Percentiles rank a stretch among this genome's conserved stretches.
Conservation (phyloP, 2,113 vertebrate genomes). For the Tenebrosternarchus preto region DNA sequence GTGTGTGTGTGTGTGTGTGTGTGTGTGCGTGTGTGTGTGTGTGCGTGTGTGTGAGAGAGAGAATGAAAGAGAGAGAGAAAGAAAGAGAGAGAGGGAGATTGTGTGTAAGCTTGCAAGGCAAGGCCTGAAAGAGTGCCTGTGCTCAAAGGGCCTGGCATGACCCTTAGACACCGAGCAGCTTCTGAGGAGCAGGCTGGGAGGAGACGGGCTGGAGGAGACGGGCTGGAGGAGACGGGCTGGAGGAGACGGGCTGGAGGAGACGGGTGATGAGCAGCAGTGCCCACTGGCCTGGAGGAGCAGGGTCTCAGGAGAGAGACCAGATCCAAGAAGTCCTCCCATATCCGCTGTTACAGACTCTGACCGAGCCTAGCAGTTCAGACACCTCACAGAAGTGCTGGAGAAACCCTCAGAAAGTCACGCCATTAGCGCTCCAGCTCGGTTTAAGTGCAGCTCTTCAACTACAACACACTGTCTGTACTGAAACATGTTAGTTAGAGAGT, state of each 20-base stretch:
- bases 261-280: too few species aligned
- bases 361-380: slow-evolving; percentile 5
- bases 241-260: too few species aligned
- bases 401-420: neutral
- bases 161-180: too few species aligned
- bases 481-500: neutral
- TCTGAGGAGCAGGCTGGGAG: too few species aligned
- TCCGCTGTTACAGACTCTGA: slow-evolving; percentile 5
- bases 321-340: too few species aligned
- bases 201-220: too few species aligned
- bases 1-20: neutral
- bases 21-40: neutral
- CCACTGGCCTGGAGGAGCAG: neutral
- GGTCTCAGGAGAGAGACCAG: too few species aligned
- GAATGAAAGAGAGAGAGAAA: too few species aligned
- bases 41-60: slow-evolving; percentile 6
- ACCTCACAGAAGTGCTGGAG: neutral
- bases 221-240: too few species aligned
- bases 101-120: slow-evolving; percentile 38
- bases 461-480: neutral
- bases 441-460: neutral
- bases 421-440: slow-evolving; percentile 13
- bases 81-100: too few species aligned
- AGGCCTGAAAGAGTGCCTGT: slow-evolving; percentile 41
- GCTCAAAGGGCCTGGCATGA: slow-evolving; percentile 27